Base-by-base conservation (phyloP, 2,888 invertebrate species). In the Tridacna crocea region DNA sequence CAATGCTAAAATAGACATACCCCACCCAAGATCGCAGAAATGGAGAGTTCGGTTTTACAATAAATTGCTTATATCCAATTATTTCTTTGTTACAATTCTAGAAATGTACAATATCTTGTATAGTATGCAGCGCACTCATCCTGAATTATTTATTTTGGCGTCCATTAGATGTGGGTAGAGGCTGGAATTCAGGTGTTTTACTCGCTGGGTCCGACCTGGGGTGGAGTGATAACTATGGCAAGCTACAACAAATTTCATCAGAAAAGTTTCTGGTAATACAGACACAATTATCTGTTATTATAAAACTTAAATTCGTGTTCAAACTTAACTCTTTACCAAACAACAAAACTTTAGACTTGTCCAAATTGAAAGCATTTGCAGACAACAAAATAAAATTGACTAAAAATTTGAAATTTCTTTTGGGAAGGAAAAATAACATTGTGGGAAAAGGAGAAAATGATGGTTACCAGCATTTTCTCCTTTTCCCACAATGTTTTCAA, bases 231-330 rank as follows among this genome's bases (percentile, higher is more conserved):
- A 1, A 84, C 84, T 4, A 84, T 84, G 84, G 79, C 84, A 2
- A 82, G 82, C 72, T 85, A 85, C 61, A 85, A 82, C 75, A 82
- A 66, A 51, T 85, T 85, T 51, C 85, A 85, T 36, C 85, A 82
- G 26, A 85, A 78, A 66, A 78, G 78, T 3, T 80, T 85, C 70
- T 82, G 82, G 85, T 82, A 63, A 65, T 8, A 36, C 36, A 8
- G 36, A 4, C 36, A 36, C 36, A 36, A 36, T 26, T 17, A 63
- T 12, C 55, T 19, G 55, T 55, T 2, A 2, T 55, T n/a, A 3
- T 2, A 55, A 19, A n/a, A n/a, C n/a, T 55, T 55, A n/a, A 55
- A 51, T 12, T 55, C 10, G n/a, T 17, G 55, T 10, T 55, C 17
- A n/a, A 55, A 55, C n/a, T 17, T 55, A 17, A 36, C 36, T 8